Base-by-base conservation (phyloP, 2,797 vertebrate genomes). In the Buceros bicornis region DNA sequence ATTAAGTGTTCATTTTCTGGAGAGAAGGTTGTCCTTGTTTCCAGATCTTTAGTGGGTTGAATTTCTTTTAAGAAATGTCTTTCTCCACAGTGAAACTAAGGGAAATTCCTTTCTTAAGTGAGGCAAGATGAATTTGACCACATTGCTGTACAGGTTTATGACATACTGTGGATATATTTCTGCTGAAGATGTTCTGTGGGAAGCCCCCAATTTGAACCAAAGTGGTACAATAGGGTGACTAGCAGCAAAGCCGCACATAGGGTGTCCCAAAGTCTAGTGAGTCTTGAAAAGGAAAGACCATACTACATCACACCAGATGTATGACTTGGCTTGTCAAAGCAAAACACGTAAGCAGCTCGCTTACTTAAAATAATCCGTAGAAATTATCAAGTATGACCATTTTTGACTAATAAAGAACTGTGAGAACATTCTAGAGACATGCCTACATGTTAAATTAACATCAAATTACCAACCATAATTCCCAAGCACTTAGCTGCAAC, bases 141-240 rank as follows among this genome's bases (percentile, higher is more conserved):
- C 14, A 22, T 26, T 81, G 14, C 12, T 74, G 9, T 42, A 26
- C 7, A 62, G 2, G 10, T 33, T 58, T n/a, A 31, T 50, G 8
- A 28, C 22, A 29, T 31, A 25, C 0, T 0, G 0, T 28, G 28
- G 4, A n/a, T 43, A 35, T 47, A 48, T 64, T 33, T 64, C 42
- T 71, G 15, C 14, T 78, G 64, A 77, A 37, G 47, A 9, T 26
- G 6, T 12, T 56, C 22, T 64, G 6, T 67, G 16, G 69, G 50
- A 82, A 64, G 45, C 1, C 4, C 3, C 4, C 9, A 48, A 1
- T 61, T 48, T 62, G 13, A 60, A 48, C 6, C 42, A 33, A 79
- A 61, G 28, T 21, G 25, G 8, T 8, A 33, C 18, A 77, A 57
- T 1, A 42, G 19, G 12, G 10, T 61, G 28, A 24, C 16, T 45